Evolutionary conservation across 2,797 vertebrate species (phyloP).

Genomic region (Notamacropus eugenii): DNA sequence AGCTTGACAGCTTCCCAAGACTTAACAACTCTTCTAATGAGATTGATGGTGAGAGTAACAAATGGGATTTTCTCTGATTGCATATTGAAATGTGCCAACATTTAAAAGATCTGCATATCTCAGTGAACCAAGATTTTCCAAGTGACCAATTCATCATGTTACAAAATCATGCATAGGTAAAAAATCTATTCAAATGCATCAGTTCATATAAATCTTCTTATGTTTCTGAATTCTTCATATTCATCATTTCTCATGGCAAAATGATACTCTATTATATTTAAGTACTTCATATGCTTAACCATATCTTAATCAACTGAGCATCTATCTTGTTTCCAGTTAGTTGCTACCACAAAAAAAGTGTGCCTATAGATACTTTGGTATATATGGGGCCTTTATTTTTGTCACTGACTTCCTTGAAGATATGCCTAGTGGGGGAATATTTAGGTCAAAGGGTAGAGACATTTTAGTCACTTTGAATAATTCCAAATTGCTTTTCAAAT

Average conservation of each 20-base stretch:
- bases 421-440: background rate
- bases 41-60: constrained; percentile 50
- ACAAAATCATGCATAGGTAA: constrained; percentile 45
- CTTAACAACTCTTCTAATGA: constrained; percentile 56
- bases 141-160: constrained; percentile 30
- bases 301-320: background rate
- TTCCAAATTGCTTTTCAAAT: background rate
- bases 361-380: constrained; percentile 8
- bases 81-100: constrained; percentile 45
- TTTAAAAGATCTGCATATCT: constrained; percentile 43
- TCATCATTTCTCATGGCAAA: constrained; percentile 10
- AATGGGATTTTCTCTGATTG: constrained; percentile 45
- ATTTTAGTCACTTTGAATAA: background rate
- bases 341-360: background rate
- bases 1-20: constrained; percentile 47
- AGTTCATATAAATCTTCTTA: background rate
- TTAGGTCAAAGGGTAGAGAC: background rate
- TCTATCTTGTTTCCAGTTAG: background rate
- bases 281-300: background rate
- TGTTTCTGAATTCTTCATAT: constrained; percentile 7
- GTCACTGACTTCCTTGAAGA: background rate
- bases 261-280: background rate
- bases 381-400: background rate
- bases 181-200: constrained; percentile 49
- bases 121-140: constrained; percentile 48